Evolutionary conservation across 2,113 vertebrate genomes (phyloP).

Genomic region (Lates calcarifer): DNA sequence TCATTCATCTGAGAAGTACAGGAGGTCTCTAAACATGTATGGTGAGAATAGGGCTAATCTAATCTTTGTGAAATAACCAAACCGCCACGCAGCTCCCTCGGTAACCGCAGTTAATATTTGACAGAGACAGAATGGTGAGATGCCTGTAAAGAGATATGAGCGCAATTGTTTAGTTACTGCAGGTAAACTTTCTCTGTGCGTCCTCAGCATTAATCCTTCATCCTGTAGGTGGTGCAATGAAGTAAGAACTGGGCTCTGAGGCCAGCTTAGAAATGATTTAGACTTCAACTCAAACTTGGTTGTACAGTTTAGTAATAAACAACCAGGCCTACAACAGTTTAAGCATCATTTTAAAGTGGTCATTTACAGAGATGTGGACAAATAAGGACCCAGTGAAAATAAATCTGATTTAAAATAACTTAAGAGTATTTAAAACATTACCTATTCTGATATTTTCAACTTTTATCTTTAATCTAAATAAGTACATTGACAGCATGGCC

Average conservation of each 20-base stretch:
- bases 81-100: constrained; percentile 17
- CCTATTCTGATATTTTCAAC: not conserved
- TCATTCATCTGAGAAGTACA: constrained; percentile 57
- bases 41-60: constrained; percentile 46
- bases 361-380: not conserved
- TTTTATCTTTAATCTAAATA: not conserved
- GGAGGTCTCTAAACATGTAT: constrained; percentile 32
- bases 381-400: not conserved
- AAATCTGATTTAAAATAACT: not conserved
- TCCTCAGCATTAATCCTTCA: constrained; percentile 29
- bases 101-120: constrained; percentile 52
- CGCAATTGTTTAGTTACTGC: not conserved
- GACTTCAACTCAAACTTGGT: constrained; percentile 17
- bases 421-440: not conserved
- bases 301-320: not conserved
- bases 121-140: constrained; percentile 21
- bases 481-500: not conserved
- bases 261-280: not conserved
- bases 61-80: constrained; percentile 47
- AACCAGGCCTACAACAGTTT: not conserved
- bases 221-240: constrained; percentile 79
- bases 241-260: constrained; percentile 50
- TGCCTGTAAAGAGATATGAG: constrained; percentile 3
- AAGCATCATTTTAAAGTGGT: not conserved
- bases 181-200: constrained; percentile 21